Percentiles rank a stretch among this genome's conserved stretches.
phyloP scores from a whole-genome alignment of 2,113 vertebrate genomes.

The Nestor notabilis region DNA sequence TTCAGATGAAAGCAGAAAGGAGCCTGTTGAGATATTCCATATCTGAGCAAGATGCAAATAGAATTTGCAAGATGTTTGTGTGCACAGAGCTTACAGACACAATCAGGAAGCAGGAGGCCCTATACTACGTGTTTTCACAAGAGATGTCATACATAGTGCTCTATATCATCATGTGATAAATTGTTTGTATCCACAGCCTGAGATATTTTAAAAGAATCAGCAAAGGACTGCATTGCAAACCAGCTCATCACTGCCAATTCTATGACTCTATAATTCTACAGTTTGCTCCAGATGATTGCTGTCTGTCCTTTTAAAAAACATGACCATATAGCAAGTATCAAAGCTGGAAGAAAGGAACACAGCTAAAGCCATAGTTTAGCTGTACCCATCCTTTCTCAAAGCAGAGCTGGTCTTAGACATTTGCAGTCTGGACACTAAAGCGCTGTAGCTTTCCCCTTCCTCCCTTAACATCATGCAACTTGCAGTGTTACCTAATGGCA shows the following conservation, averaged over 20 bases:
- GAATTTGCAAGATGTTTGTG: background rate
- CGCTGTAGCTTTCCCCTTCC: background rate
- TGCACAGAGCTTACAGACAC: background rate
- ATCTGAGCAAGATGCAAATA: background rate
- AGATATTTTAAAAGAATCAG: background rate
- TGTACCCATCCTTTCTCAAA: background rate
- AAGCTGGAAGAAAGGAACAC: background rate
- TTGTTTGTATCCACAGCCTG: background rate
- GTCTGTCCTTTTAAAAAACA: background rate
- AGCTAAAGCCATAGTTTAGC: background rate
- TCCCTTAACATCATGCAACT: background rate
- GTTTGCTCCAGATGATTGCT: background rate
- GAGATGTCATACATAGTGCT: background rate
- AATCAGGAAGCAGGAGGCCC: background rate
- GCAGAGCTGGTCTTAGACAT: background rate
- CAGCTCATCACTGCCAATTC: background rate
- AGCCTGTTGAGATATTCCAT: background rate
- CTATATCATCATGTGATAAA: background rate
- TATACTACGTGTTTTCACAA: background rate
- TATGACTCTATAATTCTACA: background rate
- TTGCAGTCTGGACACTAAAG: background rate
- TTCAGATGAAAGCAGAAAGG: background rate
- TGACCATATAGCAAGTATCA: background rate
- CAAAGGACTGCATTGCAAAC: background rate
- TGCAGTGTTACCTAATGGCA: background rate